Base-by-base conservation (phyloP, 1,140 invertebrate genomes). In the Meloidogyne exigua region DNA sequence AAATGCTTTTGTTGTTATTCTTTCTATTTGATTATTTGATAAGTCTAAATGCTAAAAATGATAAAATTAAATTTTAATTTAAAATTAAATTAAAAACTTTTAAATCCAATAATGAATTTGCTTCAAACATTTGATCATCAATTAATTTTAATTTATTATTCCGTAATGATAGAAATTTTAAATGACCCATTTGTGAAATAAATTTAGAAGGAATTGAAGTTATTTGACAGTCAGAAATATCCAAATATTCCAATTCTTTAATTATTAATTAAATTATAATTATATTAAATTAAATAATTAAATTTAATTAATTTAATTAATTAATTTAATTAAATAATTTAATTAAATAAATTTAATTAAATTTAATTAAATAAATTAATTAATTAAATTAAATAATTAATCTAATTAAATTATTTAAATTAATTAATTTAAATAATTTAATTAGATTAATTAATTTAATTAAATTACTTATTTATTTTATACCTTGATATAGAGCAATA, bases 11-110 rank as follows among this genome's bases (percentile, higher is more conserved):
- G 71, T 57, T 12, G 39, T 28, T 42, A 73, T 49, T 4, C 57
- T 62, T n/a, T 73, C 71, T 64, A 73, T 73, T 63, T 73, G 71
- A 11, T 73, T 73, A 18, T 62, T 39, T 64, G 71, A 73, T 1
- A 73, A 32, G 11, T 73, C 71, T 23, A 73, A 73, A 21, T 49
- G 15, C 71, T 73, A 2, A 18, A 73, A 65, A 21, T 21, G 7
- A 32, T 32, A n/a, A 28, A 28, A 26, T 42, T 68, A 68, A 68
- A 10, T 9, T 32, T 68, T 18, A 32, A 32, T 32, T 32, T 3
- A 32, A 32, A 32, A 32, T 3, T 32, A 32, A 32, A 32, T 3
- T 32, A 32, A 32, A 32, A 32, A 70, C 68, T 39, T 70, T 12
- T 26, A 70, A 42, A 18, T 1, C 13, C 42, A 36, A 18, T 18